Percentiles rank a stretch among this genome's conserved stretches.
phyloP scores from a whole-genome alignment of 2,888 invertebrate species.

The Lucinisca nassula region DNA sequence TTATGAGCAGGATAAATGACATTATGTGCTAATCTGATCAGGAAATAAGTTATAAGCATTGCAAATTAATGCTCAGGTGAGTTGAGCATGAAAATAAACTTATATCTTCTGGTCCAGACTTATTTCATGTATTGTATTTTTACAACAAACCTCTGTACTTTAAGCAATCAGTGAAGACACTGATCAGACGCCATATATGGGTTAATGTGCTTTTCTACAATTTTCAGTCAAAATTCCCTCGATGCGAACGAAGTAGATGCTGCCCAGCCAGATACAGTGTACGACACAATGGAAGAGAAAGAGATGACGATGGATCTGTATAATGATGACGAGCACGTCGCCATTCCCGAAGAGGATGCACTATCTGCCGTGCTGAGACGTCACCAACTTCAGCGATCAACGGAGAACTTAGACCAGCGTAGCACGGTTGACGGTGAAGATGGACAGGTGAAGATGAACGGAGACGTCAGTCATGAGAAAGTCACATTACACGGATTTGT shows the following conservation, averaged over 20 bases:
- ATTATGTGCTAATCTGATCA: too few species aligned
- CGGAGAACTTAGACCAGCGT: neutral
- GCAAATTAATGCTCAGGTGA: too few species aligned
- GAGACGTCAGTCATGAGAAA: neutral
- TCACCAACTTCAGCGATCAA: constrained; percentile 43
- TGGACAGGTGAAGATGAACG: neutral
- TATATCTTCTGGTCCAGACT: too few species aligned
- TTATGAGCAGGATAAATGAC: too few species aligned
- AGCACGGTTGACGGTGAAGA: neutral
- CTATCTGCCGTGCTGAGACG: constrained; percentile 57
- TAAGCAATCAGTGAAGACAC: too few species aligned
- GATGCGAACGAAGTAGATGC: constrained; percentile 54
- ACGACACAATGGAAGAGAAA: constrained; percentile 51
- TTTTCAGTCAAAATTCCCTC: constrained; percentile 56
- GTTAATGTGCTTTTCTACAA: neutral
- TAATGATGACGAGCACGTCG: constrained; percentile 37
- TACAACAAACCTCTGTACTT: too few species aligned
- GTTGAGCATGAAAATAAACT: too few species aligned
- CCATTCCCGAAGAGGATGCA: constrained; percentile 15
- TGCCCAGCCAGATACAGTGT: neutral
- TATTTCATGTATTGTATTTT: too few species aligned
- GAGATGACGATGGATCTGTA: constrained; percentile 63
- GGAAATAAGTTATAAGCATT: too few species aligned
- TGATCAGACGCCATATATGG: too few species aligned
- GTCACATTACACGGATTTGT: neutral